These are phyloP conservation scores for Brenthis ino DNA, from an alignment of 2,888 invertebrate species.

Conservation along the genomic window DNA sequence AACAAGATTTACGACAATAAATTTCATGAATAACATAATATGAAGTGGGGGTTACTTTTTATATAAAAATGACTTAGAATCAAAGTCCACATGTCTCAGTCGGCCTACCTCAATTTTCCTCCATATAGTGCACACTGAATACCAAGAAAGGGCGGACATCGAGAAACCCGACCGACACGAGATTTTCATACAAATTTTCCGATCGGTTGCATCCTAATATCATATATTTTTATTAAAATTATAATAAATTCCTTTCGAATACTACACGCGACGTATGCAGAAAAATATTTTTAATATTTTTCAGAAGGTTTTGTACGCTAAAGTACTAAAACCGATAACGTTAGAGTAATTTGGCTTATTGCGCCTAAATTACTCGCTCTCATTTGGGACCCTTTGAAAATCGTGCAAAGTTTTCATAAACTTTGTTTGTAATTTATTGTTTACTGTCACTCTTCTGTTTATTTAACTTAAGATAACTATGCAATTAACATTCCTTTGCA, in stretches of 20 bases:
- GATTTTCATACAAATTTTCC: slow-evolving; percentile 64
- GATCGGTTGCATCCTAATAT: slow-evolving; percentile 50
- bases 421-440: slow-evolving; percentile 78
- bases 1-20: too few relatives aligned
- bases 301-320: slow-evolving; percentile 53
- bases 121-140: slow-evolving; percentile 62
- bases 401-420: slow-evolving; percentile 74
- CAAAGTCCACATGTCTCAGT: slow-evolving; percentile 71
- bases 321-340: slow-evolving; percentile 60
- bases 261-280: neutral
- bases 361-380: slow-evolving; percentile 78
- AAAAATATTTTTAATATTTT: slow-evolving; percentile 47
- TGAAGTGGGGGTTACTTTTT: slow-evolving; percentile 30
- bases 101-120: slow-evolving; percentile 77
- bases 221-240: slow-evolving; percentile 40
- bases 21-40: too few relatives aligned
- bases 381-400: slow-evolving; percentile 77
- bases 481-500: slow-evolving; percentile 46
- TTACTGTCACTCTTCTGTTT: slow-evolving; percentile 71
- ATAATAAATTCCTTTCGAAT: slow-evolving; percentile 47
- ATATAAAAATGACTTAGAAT: slow-evolving; percentile 17
- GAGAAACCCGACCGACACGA: slow-evolving; percentile 54
- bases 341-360: slow-evolving; percentile 76
- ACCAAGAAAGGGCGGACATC: slow-evolving; percentile 65
- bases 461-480: slow-evolving; percentile 63